Evolutionary conservation across 2,113 vertebrate species (phyloP).

Genomic region (Phalacrocorax brasilianus): DNA sequence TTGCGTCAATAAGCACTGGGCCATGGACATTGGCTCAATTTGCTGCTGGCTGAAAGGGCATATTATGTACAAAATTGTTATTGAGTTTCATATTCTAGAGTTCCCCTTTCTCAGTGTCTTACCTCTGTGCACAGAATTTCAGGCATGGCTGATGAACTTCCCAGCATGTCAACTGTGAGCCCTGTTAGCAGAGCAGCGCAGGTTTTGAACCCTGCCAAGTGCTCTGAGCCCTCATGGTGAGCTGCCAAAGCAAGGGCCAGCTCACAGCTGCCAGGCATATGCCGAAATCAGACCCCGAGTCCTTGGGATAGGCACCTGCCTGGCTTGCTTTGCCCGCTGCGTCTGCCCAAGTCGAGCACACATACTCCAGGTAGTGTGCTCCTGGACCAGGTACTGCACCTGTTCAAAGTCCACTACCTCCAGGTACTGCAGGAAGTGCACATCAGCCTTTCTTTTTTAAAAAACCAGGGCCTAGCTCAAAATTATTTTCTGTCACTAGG

Average conservation of each 20-base stretch:
- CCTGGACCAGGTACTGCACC: no score
- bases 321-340: neutral
- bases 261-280: neutral
- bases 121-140: neutral
- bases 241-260: neutral
- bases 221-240: neutral
- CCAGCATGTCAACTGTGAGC: neutral
- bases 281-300: fast-evolving
- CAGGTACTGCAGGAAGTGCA: no score
- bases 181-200: neutral
- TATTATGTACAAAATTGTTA: neutral
- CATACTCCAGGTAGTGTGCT: neutral
- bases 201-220: neutral
- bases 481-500: neutral
- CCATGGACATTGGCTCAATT: neutral
- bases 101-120: neutral
- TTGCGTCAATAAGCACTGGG: neutral
- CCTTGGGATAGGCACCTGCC: no score
- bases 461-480: neutral
- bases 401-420: no score
- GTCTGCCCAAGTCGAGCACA: fast-evolving
- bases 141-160: neutral
- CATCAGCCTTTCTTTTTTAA: neutral
- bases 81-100: neutral
- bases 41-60: neutral